Evolutionary conservation across 2,888 invertebrate species (phyloP), one percentile per base, ranked within the genome.

Genomic region (Julus scandinavius): DNA sequence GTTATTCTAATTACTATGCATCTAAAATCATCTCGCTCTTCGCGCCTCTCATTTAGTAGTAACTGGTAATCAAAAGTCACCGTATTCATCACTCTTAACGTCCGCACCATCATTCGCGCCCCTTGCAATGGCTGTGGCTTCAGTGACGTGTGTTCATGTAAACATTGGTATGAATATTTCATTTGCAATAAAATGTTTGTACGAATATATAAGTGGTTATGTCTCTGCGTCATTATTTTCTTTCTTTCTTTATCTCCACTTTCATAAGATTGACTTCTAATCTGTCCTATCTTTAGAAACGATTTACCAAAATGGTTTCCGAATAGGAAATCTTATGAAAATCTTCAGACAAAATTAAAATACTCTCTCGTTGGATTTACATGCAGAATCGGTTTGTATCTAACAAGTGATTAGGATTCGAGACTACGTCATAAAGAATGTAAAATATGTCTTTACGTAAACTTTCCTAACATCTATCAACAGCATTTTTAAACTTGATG

Each of bases 101-200:
- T 29, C 38, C 38, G 80, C 80, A 80, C 80, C 38, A 80, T 80
- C 80, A 85, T 85, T 85, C 50, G 50, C 29, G 49, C n/a, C 80
- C 38, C 85, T 85, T 20, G 49, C 85, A 85, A 85, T 49, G 85
- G 85, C 85, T 49, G 85, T 85, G 85, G 85, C 85, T 85, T 85
- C 85, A 85, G 85, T 85, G 50, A 85, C n/a, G 85, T 85, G 85
- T 49, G 85, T 85, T 85, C 85, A 45, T 85, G 49, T 85, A 49
- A 41, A 85, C 85, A 85, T 85, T 49, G n/a, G 85, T 85, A 85
- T 85, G 85, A 45, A 85, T 85, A 85, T 50, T 85, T 85, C 85
- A 85, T 85, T 85, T 85, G 85, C 45, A 85, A 85, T 85, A 85
- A 85, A 85, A 85, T 85, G 49, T 85, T 85, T 85, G 85, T 85